These are phyloP conservation scores for Chrysina gloriosa DNA, from an alignment of 2,888 invertebrate genomes.

Conservation along the genomic window DNA sequence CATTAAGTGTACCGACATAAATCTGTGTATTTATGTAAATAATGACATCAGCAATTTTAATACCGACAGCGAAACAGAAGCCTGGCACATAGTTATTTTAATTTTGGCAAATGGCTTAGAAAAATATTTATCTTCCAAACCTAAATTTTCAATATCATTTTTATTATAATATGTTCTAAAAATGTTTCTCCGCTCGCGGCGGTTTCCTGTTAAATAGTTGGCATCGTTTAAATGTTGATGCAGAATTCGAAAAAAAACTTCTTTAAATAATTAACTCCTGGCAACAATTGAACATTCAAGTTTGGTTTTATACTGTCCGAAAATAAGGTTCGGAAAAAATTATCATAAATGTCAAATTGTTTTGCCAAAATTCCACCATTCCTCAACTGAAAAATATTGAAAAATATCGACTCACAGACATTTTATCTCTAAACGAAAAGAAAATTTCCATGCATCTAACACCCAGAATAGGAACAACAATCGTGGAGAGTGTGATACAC, in stretches of 20 bases:
- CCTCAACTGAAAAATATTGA: too few species aligned
- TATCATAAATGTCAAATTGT: neutral
- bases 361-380: neutral
- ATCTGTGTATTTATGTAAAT: slow-evolving; percentile 19
- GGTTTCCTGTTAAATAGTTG: neutral
- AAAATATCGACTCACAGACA: too few species aligned
- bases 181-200: neutral
- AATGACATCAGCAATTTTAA: slow-evolving; percentile 14
- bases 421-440: too few species aligned
- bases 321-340: slow-evolving; percentile 5
- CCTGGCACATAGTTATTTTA: neutral
- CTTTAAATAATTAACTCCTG: neutral
- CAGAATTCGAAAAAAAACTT: slow-evolving; percentile 1
- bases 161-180: neutral
- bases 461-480: slow-evolving; percentile 11
- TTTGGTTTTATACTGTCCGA: slow-evolving; percentile 4
- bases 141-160: neutral
- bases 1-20: neutral
- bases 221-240: neutral
- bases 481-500: neutral
- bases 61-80: neutral
- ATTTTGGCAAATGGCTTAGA: slow-evolving; percentile 7
- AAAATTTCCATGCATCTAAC: too few species aligned
- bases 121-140: slow-evolving; percentile 9
- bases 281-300: slow-evolving; percentile 13